Conservation (phyloP, 2,113 vertebrate species). For the Heterocephalus glaber region DNA sequence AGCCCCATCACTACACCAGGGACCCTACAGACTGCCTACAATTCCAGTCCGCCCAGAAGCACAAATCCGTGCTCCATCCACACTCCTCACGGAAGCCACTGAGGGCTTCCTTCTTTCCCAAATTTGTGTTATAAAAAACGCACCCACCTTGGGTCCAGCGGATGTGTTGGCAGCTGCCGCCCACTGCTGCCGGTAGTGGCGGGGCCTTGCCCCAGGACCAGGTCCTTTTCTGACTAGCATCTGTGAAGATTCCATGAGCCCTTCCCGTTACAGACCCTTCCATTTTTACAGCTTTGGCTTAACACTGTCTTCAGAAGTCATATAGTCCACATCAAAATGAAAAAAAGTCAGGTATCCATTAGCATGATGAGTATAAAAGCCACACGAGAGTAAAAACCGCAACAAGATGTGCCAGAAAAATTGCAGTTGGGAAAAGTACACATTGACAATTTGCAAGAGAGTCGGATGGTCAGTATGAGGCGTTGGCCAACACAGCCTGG, state of each 20-base stretch:
- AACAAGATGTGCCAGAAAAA: not conserved
- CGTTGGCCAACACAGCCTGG: fast-evolving
- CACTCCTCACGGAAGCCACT: fast-evolving
- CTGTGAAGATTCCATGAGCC: fast-evolving
- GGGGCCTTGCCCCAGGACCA: not conserved
- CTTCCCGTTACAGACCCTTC: not conserved
- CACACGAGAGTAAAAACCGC: too few relatives aligned
- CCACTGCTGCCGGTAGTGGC: fast-evolving
- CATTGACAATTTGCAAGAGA: fast-evolving
- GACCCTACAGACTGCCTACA: fast-evolving
- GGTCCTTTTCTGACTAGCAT: not conserved
- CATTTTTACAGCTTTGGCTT: not conserved
- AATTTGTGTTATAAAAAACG: not conserved
- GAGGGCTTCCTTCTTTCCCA: not conserved
- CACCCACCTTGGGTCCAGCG: not conserved
- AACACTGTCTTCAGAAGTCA: not conserved
- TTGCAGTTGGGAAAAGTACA: not conserved
- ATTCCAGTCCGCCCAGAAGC: not conserved
- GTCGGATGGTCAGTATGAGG: fast-evolving
- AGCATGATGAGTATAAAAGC: not conserved
- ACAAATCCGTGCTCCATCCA: not conserved
- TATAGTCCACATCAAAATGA: not conserved
- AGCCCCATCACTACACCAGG: fast-evolving
- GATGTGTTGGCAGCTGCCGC: too few relatives aligned
- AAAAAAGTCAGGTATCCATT: not conserved